Evolutionary conservation across 2,888 invertebrate genomes (phyloP).

Genomic region (Dicyrtoma fusca): DNA sequence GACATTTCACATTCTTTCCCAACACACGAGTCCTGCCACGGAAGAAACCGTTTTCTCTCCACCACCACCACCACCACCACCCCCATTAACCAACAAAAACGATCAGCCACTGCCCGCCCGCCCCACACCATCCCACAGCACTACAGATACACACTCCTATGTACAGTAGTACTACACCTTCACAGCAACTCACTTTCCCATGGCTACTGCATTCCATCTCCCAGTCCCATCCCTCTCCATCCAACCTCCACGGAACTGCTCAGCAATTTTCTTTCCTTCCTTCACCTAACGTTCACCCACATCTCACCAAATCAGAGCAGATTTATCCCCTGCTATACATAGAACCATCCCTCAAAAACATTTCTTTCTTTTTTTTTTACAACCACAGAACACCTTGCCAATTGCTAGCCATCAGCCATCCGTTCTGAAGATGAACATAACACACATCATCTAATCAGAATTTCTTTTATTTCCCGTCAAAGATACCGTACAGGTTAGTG

Average conservation of each 20-base stretch:
- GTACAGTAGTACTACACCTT: no score
- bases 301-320: not conserved
- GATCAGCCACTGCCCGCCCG: no score
- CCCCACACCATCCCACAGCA: no score
- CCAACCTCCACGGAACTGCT: no score
- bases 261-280: not conserved
- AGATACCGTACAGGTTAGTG: not conserved
- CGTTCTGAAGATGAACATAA: not conserved
- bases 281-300: not conserved
- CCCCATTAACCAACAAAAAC: no score
- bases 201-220: no score
- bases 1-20: conserved; percentile 47
- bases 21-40: conserved; percentile 20
- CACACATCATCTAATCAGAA: not conserved
- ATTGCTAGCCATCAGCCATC: not conserved
- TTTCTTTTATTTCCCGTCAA: not conserved
- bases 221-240: no score
- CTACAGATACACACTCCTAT: no score
- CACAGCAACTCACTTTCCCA: no score
- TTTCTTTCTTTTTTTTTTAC: not conserved
- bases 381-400: conserved; percentile 8
- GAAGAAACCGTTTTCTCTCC: conserved; percentile 4
- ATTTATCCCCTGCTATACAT: not conserved
- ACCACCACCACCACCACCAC: no score
- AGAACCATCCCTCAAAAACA: not conserved